Evolutionary conservation across 2,888 invertebrate genomes (phyloP).

Genomic region (Drepana falcataria): DNA sequence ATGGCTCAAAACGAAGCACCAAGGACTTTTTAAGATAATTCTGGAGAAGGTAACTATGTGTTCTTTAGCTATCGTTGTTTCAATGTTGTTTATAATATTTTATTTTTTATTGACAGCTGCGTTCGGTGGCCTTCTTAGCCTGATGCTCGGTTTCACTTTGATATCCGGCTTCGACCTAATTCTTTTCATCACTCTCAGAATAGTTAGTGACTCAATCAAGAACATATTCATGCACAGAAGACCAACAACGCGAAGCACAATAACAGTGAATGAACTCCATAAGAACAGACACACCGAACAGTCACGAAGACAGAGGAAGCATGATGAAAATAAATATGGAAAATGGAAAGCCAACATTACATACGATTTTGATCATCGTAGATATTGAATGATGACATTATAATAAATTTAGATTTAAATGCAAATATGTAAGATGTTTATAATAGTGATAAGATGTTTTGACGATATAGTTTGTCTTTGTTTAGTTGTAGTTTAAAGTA

Average conservation of each 20-base stretch:
- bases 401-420: too few species aligned
- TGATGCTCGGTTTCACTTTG: conserved; percentile 85
- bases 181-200: conserved; percentile 79
- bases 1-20: too few species aligned
- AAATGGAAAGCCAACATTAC: neutral
- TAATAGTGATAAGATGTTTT: too few species aligned
- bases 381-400: neutral
- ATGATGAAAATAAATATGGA: neutral
- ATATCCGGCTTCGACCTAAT: conserved; percentile 83
- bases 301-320: neutral
- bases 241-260: conserved; percentile 4
- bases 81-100: neutral
- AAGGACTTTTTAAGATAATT: too few species aligned
- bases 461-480: too few species aligned
- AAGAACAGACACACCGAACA: conserved; percentile 2
- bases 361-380: neutral
- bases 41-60: too few species aligned
- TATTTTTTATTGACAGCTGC: conserved; percentile 75
- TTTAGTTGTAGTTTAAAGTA: too few species aligned
- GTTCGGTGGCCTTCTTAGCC: conserved; percentile 83
- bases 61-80: neutral
- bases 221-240: neutral
- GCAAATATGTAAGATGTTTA: too few species aligned
- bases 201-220: conserved; percentile 51
- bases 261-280: conserved; percentile 12